Evolutionary conservation across 2,113 vertebrate species (phyloP), one percentile per base, ranked within the genome.

Genomic region (Amblyopsis rosae): DNA sequence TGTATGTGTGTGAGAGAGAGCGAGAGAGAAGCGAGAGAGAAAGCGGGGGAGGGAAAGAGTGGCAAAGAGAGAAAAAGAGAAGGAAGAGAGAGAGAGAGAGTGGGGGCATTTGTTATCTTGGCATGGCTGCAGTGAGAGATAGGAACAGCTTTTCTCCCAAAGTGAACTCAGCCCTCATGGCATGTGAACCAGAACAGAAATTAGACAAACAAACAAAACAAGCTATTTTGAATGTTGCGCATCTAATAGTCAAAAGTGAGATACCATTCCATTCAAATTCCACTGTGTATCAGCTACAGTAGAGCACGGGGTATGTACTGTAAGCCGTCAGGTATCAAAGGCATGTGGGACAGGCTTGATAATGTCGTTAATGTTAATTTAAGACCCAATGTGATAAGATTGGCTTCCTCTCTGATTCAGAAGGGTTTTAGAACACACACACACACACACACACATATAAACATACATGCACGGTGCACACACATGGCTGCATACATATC

Each of bases 161-260:
- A 16, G 51, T n/a, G 7, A n/a, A 16, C 51, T 54, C 51, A 16
- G 12, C 7, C 6, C 51, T n/a, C 51, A 26, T 54, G 7, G 6
- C n/a, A n/a, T 54, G 51, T 50, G 51, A 54, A 54, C 13, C 2
- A 67, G 47, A 49, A 62, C 46, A 61, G 55, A 70, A n/a, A 81
- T 68, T 33, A 79, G 68, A 79, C 70, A 67, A 68, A 32, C 3
- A 51, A 0, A 12, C 47, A 49, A 57, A 67, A 47, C 53, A 59
- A 51, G 59, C 48, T 6, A 32, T 17, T 62, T 75, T 64, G 61
- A 53, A 65, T 60, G 77, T 41, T 62, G 60, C 54, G 45, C 61
- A 67, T 55, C 51, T 54, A 54, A 69, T 26, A 54, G 61, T 62
- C n/a, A 9, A 46, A 65, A 57, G 41, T n/a, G 19, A 55, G n/a